A percentile compares a stretch with the other conserved stretches of the same genome.
Evolutionary conservation across 2,888 invertebrate genomes (phyloP).

Genomic region (Tigriopus californicus): DNA sequence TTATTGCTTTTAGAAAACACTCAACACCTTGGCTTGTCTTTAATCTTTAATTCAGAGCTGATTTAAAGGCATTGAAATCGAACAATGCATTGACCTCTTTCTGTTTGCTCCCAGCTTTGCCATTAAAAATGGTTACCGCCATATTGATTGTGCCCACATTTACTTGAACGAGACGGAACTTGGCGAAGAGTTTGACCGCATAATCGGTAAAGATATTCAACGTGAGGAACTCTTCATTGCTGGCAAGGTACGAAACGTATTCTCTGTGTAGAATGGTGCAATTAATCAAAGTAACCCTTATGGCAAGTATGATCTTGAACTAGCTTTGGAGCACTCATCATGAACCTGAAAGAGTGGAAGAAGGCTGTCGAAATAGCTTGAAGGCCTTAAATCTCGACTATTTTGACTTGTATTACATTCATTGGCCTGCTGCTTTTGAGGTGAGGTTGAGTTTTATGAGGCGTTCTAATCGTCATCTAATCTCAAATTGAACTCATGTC

Average conservation of each 20-base stretch:
- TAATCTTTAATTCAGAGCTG: too few species aligned
- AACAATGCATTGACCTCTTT: too few species aligned
- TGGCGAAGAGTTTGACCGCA: background rate
- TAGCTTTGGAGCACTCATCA: slow-evolving; percentile 8
- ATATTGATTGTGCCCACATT: slow-evolving; percentile 17
- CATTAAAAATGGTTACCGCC: slow-evolving; percentile 16
- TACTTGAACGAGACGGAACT: slow-evolving; percentile 17
- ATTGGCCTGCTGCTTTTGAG: slow-evolving; percentile 1
- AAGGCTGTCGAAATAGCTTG: background rate
- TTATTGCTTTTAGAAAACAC: background rate
- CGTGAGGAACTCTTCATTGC: slow-evolving; percentile 2
- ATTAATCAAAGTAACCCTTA: too few species aligned
- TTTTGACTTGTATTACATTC: slow-evolving; percentile 6
- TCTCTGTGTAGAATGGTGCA: too few species aligned
- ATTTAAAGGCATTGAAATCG: too few species aligned
- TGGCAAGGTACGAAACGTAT: slow-evolving; percentile 1
- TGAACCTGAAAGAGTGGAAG: background rate
- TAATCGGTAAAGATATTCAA: background rate
- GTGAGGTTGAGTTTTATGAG: too few species aligned
- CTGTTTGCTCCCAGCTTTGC: background rate
- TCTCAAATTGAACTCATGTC: too few species aligned
- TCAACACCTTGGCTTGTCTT: too few species aligned
- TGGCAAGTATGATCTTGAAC: too few species aligned
- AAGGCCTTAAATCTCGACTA: background rate
- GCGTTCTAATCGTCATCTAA: too few species aligned